Percentiles rank a stretch among this genome's conserved stretches.
phyloP scores from a whole-genome alignment of 2,797 vertebrate species.

The Rhadinocentrus ornatus region DNA sequence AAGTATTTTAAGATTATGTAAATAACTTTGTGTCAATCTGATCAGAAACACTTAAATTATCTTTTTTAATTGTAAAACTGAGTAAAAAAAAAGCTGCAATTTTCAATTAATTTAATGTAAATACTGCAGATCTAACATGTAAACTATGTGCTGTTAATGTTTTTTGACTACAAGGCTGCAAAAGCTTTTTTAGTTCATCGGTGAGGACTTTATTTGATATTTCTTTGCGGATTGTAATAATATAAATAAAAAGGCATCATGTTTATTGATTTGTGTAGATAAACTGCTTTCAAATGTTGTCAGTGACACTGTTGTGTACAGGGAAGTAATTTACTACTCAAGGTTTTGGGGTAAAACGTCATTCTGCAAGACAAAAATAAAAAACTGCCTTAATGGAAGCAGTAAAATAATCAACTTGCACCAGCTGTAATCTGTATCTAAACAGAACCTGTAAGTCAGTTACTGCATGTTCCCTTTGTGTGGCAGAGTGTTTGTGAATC shows the following conservation, averaged over 20 bases:
- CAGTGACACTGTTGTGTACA: not conserved
- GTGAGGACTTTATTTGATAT: constrained; percentile 4
- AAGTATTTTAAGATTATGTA: constrained; percentile 13
- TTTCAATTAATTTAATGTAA: not conserved
- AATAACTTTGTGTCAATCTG: not conserved
- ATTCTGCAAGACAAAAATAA: not conserved
- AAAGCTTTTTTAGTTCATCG: not conserved
- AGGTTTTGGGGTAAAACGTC: not conserved
- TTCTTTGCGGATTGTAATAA: constrained; percentile 11
- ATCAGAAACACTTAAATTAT: constrained; percentile 11
- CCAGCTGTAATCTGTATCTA: constrained; percentile 21
- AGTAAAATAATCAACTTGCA: constrained; percentile 3
- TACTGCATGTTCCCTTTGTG: constrained; percentile 64
- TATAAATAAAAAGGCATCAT: not conserved
- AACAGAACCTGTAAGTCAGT: constrained; percentile 20
- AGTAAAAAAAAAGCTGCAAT: not conserved
- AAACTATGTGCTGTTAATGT: not conserved
- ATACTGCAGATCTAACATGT: constrained; percentile 14
- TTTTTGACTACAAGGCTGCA: not conserved
- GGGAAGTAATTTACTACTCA: not conserved
- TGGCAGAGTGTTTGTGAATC: constrained; percentile 43
- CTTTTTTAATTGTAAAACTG: not conserved
- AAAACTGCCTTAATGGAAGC: not conserved
- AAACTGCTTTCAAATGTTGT: not conserved
- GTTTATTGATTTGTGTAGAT: not conserved